Base-by-base conservation (phyloP, 2,113 vertebrate species). In the Gavialis gangeticus region DNA sequence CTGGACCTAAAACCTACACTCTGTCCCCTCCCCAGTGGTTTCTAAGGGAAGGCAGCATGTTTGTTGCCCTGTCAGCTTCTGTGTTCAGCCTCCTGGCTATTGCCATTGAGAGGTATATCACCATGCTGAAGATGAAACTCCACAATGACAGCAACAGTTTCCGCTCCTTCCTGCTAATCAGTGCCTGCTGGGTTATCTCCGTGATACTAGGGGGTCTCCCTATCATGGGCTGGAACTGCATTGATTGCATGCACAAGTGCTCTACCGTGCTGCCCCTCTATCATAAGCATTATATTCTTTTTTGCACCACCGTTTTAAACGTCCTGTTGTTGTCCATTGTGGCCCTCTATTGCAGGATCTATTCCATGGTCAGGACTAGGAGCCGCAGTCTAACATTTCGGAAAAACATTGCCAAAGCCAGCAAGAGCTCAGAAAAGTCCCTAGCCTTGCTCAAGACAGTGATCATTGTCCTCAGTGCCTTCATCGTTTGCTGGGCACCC, bases 231-330 rank as follows among this genome's bases (percentile, higher is more conserved):
- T 99, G 99, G 99, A 99, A 99, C 98, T 99, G 99, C 98, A 98
- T 99, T 84, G 28, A 67, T 3, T 81, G 90, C 56, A 97, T 99
- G 97, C 55, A 83, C 46, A 97, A 94, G 93, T 99, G 99, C 91
- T 99, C 99, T 91, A 99, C 99, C 0, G 99, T 99, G 88, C 97
- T 99, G 93, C 99, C 99, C 1, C 99, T 99, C 90, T 99, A 99
- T 97, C 99, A 99, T 98, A 99, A 99, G 98, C 98, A 99, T 97
- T 99, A 99, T 98, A 99, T 99, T 96, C 98, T 99, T 62, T 99
- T 99, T 98, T 99, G 99, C 98, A 99, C 99, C 98, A 99, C 98
- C 0, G 98, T 99, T 85, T 99, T 99, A 97, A 99, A 99, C 10
- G 97, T 99, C 96, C 98, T 99, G 89, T 98, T 99, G 95, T 97